phyloP scores from a whole-genome alignment of 1,140 invertebrate species.

The Aporrectodea caliginosa region DNA sequence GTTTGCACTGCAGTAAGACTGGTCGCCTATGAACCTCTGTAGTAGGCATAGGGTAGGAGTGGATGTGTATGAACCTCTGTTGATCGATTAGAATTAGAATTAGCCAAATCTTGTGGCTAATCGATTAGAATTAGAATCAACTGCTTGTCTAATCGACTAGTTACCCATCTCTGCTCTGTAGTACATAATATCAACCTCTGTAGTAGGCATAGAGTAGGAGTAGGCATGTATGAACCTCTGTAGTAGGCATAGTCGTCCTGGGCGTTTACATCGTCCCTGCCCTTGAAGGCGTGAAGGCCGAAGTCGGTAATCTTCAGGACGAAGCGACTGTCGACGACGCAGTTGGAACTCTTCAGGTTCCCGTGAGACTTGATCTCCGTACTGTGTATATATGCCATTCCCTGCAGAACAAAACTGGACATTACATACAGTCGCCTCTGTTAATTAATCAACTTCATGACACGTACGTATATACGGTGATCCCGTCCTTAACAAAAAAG shows the following conservation, averaged over 20 bases:
- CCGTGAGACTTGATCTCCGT: conserved; percentile 91
- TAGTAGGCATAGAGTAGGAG: background rate
- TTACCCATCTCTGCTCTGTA: no score
- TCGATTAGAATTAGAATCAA: no score
- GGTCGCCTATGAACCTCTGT: background rate
- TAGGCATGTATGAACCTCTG: background rate
- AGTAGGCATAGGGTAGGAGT: background rate
- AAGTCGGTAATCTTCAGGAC: conserved; percentile 97
- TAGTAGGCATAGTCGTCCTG: conserved; percentile 36
- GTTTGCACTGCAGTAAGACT: background rate
- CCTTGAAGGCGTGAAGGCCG: conserved; percentile 64
- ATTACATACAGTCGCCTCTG: no score
- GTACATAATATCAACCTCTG: background rate
- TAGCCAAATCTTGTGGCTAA: no score
- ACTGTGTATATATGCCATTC: conserved; percentile 87
- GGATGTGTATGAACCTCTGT: background rate
- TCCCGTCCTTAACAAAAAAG: background rate
- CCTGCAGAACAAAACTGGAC: conserved; percentile 57
- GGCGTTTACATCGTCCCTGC: conserved; percentile 39
- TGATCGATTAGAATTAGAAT: background rate
- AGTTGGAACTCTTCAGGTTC: conserved; percentile 92
- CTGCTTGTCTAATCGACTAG: no score
- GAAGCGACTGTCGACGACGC: conserved; percentile 93
- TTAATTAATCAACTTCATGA: background rate
- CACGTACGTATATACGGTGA: no score